These are phyloP conservation scores for Megalurothrips usitatus DNA, from an alignment of 2,888 invertebrate species.

Conservation along the genomic window DNA sequence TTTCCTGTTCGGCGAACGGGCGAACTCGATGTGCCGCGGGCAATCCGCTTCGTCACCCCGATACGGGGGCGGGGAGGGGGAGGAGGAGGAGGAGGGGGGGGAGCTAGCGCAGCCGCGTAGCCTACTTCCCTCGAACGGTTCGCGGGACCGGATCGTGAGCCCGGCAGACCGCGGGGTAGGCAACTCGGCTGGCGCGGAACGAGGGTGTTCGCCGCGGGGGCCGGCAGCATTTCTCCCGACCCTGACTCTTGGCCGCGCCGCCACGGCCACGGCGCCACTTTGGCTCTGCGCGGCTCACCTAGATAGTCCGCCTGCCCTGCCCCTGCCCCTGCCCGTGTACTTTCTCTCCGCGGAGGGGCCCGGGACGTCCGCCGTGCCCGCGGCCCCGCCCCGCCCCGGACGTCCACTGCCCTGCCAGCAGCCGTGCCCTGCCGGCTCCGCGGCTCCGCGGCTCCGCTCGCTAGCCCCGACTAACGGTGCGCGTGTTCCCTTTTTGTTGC, in stretches of 20 bases:
- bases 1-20: background rate
- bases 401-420: too few relatives aligned
- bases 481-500: constrained; percentile 36
- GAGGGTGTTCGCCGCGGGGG: too few relatives aligned
- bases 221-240: background rate
- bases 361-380: too few relatives aligned
- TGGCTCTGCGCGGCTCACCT: background rate
- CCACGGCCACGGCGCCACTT: background rate
- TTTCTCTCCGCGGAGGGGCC: background rate
- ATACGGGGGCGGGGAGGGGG: background rate
- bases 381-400: too few relatives aligned
- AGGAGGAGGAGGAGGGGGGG: background rate
- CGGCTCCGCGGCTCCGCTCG: background rate
- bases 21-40: background rate
- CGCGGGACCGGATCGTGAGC: too few relatives aligned
- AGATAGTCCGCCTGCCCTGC: background rate
- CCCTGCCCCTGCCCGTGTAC: background rate
- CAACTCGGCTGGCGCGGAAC: too few relatives aligned
- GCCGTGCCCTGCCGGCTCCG: too few relatives aligned
- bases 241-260: background rate
- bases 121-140: too few relatives aligned
- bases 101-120: background rate
- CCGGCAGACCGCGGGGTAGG: too few relatives aligned
- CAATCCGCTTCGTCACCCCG: background rate
- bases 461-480: background rate